A percentile compares a stretch with the other conserved stretches of the same genome.
Evolutionary conservation across 2,797 vertebrate species (phyloP).

Genomic region (Odontamblyopus rebecca): DNA sequence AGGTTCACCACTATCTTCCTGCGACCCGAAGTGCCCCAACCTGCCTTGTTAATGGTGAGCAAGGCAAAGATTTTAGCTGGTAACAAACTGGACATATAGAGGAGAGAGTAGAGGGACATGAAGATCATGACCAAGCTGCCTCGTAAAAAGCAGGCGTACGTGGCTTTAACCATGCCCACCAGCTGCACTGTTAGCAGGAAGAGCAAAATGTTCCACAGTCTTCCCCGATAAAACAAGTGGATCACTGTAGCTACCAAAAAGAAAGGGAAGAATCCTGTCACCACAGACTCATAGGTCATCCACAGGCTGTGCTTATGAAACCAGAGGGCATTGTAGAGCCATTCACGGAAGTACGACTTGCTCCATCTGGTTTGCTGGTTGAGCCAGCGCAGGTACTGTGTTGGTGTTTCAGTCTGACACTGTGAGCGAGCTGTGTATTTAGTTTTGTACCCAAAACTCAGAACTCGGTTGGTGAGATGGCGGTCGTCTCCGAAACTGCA

Average conservation of each 20-base stretch:
- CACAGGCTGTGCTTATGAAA: constrained; percentile 99
- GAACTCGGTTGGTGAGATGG: constrained; percentile 95
- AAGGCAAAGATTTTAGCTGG: constrained; percentile 99
- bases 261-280: constrained; percentile 99
- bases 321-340: constrained; percentile 99
- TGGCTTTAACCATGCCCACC: constrained; percentile 95
- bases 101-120: constrained; percentile 98
- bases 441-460: constrained; percentile 96
- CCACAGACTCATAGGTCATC: constrained; percentile 99
- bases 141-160: constrained; percentile 95
- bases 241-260: constrained; percentile 98
- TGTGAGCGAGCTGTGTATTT: constrained; percentile 98
- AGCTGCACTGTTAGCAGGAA: constrained; percentile 96
- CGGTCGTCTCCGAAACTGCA: constrained; percentile 98
- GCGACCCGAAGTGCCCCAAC: constrained; percentile 98
- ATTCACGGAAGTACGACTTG: constrained; percentile 98
- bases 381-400: constrained; percentile 95
- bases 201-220: constrained; percentile 97
- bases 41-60: constrained; percentile 97
- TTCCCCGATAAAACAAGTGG: constrained; percentile 96
- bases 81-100: constrained; percentile 99
- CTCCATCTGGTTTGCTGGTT: constrained; percentile 99
- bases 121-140: constrained; percentile 99
- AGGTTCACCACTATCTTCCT: constrained; percentile 98
- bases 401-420: constrained; percentile 96